Evolutionary conservation across 2,113 vertebrate species (phyloP).

Genomic region (Pelvicachromis taeniatus): DNA sequence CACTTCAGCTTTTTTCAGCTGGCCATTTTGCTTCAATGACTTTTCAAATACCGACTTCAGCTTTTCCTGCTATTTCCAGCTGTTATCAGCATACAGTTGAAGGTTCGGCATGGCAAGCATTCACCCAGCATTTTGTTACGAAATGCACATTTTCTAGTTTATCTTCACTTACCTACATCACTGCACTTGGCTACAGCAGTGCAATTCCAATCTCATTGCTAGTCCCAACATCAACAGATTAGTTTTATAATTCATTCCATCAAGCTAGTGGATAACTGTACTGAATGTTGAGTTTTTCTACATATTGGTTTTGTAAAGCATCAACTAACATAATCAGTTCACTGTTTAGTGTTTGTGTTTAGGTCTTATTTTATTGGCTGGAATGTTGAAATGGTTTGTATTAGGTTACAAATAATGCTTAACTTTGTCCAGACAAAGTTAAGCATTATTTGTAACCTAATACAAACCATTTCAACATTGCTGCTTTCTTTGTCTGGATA

Average conservation of each 20-base stretch:
- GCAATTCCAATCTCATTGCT: neutral
- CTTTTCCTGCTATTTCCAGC: no score
- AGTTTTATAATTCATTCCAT: neutral
- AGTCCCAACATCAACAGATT: neutral
- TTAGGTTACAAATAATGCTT: slow-evolving; percentile 6
- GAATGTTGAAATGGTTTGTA: neutral
- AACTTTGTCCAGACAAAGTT: neutral
- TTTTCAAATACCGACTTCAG: no score
- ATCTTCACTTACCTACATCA: neutral
- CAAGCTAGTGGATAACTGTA: neutral
- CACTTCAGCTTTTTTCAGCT: no score
- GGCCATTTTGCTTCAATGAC: no score
- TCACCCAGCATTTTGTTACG: no score
- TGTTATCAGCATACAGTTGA: no score
- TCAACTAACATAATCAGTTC: neutral
- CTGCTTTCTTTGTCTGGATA: neutral
- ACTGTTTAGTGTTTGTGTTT: neutral
- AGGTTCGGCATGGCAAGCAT: no score
- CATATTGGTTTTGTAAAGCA: neutral
- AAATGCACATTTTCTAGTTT: no score
- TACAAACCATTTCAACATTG: no score
- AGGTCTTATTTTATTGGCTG: neutral
- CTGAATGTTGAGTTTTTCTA: neutral
- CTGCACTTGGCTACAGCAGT: neutral
- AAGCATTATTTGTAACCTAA: no score